These are phyloP conservation scores for Bolinopsis microptera DNA, from an alignment of 37 sponge, comb jelly and placozoan genomes.

Conservation along the genomic window DNA sequence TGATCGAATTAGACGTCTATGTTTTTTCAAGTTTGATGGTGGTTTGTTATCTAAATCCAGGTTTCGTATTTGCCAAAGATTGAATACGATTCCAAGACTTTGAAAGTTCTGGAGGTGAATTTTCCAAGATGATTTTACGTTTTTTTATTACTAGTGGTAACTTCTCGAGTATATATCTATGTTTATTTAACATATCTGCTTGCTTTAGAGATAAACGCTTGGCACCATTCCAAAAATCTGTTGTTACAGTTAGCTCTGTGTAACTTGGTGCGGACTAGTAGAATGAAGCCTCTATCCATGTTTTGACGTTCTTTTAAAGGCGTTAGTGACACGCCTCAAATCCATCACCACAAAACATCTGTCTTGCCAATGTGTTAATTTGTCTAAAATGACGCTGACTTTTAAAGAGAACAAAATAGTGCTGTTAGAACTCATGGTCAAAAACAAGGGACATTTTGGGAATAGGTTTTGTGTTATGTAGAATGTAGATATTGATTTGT, in stretches of 20 bases:
- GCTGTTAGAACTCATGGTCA: background rate
- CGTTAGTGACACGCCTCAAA: background rate
- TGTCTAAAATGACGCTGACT: constrained; percentile 20
- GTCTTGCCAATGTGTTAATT: constrained; percentile 21
- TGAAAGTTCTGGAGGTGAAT: background rate
- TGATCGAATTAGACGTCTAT: too few relatives aligned
- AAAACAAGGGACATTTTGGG: constrained; percentile 1
- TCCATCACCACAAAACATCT: constrained; percentile 8
- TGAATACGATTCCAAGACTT: background rate
- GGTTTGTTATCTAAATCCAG: too few relatives aligned
- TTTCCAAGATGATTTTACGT: too few relatives aligned
- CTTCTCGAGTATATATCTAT: background rate
- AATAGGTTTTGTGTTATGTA: constrained; percentile 38
- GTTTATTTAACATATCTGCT: background rate
- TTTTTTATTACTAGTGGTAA: too few relatives aligned
- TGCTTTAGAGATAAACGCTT: constrained; percentile 55
- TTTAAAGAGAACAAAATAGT: constrained; percentile 21
- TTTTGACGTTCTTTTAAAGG: background rate
- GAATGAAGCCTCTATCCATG: background rate
- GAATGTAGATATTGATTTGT: background rate
- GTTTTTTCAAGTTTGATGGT: too few relatives aligned
- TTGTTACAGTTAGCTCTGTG: constrained; percentile 3
- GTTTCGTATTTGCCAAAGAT: too few relatives aligned
- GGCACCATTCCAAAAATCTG: constrained; percentile 12
- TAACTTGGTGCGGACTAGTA: background rate